Evolutionary conservation across 2,113 vertebrate genomes (phyloP).

Genomic region (Hiodon tergisus): DNA sequence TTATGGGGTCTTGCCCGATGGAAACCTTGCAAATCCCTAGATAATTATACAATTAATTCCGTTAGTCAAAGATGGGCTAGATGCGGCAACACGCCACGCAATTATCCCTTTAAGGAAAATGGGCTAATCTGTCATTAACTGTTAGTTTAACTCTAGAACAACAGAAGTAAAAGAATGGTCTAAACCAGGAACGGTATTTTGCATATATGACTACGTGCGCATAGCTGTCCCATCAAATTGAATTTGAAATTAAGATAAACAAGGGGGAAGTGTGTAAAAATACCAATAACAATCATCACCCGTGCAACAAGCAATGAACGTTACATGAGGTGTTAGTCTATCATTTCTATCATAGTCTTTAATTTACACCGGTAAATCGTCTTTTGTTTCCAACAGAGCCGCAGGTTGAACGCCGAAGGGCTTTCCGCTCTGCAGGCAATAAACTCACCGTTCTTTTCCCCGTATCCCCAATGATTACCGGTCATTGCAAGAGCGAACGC

Average conservation of each 20-base stretch:
- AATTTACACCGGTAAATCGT: neutral
- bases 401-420: neutral
- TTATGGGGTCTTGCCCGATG: too few relatives aligned
- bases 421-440: neutral
- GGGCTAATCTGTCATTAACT: slow-evolving; percentile 51
- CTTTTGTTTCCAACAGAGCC: neutral
- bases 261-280: too few relatives aligned
- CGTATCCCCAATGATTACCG: slow-evolving; percentile 85
- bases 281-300: too few relatives aligned
- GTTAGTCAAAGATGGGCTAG: too few relatives aligned
- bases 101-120: slow-evolving; percentile 35
- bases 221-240: neutral
- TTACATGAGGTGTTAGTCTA: neutral
- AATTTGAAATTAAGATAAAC: too few relatives aligned
- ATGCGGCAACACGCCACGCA: neutral
- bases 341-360: neutral
- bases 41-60: too few relatives aligned
- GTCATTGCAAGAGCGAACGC: slow-evolving; percentile 62
- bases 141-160: slow-evolving; percentile 18
- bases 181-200: too few relatives aligned
- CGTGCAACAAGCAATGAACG: too few relatives aligned
- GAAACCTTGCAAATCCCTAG: too few relatives aligned
- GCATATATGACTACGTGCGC: neutral
- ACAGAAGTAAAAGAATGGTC: neutral
- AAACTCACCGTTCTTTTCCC: slow-evolving; percentile 81